A percentile compares a stretch with the other conserved stretches of the same genome.
Evolutionary conservation across 2,888 invertebrate genomes (phyloP).

Genomic region (Homarus gammarus): DNA sequence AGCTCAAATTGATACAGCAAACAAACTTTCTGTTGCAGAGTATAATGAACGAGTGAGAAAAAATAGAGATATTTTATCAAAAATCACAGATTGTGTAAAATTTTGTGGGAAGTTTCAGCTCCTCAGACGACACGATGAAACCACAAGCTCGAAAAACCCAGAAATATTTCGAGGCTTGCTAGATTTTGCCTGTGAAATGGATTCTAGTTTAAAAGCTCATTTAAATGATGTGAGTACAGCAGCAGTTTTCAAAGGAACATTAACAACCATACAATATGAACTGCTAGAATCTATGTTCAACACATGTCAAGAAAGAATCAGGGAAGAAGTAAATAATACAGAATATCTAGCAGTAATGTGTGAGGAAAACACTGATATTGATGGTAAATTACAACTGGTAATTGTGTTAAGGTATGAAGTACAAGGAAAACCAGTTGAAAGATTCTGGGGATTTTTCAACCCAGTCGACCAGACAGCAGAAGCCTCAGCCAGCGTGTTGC

Average conservation of each 20-base stretch:
- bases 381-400: slow-evolving; percentile 76
- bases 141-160: too few relatives aligned
- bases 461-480: slow-evolving; percentile 75
- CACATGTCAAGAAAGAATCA: slow-evolving; percentile 77
- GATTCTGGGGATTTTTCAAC: slow-evolving; percentile 77
- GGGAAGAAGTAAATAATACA: slow-evolving; percentile 76
- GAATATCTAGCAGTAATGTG: slow-evolving; percentile 77
- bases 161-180: too few relatives aligned
- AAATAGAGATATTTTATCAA: slow-evolving; percentile 77
- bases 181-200: too few relatives aligned
- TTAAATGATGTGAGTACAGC: too few relatives aligned
- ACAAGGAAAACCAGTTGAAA: slow-evolving; percentile 76
- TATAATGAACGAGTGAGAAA: slow-evolving; percentile 78
- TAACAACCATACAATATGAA: slow-evolving; percentile 78
- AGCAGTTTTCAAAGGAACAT: too few relatives aligned
- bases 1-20: too few relatives aligned
- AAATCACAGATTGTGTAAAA: too few relatives aligned
- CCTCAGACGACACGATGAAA: too few relatives aligned
- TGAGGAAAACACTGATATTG: slow-evolving; percentile 78
- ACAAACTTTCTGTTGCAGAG: slow-evolving; percentile 38
- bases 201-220: too few relatives aligned
- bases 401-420: slow-evolving; percentile 77
- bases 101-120: too few relatives aligned
- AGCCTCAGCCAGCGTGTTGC: slow-evolving; percentile 71
- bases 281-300: slow-evolving; percentile 78